Evolutionary conservation across 2,888 invertebrate genomes (phyloP).

Genomic region (Arenicola marina): DNA sequence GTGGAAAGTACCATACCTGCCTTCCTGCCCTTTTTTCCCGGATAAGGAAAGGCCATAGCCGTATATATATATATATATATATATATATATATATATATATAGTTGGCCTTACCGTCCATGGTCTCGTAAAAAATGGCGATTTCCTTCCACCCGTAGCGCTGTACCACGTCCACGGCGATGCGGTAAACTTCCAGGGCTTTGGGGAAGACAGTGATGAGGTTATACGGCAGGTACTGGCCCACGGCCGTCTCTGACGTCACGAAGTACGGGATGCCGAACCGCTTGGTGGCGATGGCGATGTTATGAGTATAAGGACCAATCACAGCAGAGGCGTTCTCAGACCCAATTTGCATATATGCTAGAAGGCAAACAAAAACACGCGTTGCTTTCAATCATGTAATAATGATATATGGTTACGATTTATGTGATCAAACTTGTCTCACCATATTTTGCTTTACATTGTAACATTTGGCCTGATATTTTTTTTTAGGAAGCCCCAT

Average conservation of each 20-base stretch:
- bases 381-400: too few species aligned
- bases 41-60: too few species aligned
- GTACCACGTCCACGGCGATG: conserved; percentile 19
- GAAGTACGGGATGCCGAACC: conserved; percentile 28
- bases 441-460: too few species aligned
- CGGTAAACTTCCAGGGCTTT: conserved; percentile 17
- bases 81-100: too few species aligned
- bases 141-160: conserved; percentile 14
- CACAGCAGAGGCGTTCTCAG: conserved; percentile 38
- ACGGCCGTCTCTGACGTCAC: background rate
- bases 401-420: too few species aligned
- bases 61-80: too few species aligned
- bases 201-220: conserved; percentile 28
- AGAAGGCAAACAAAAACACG: too few species aligned
- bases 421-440: too few species aligned
- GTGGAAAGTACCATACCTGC: too few species aligned
- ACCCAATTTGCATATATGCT: conserved; percentile 32
- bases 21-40: too few species aligned
- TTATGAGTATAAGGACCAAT: conserved; percentile 46
- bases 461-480: too few species aligned
- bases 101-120: conserved; percentile 23
- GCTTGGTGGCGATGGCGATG: conserved; percentile 41
- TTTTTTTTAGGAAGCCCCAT: too few species aligned
- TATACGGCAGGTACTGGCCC: conserved; percentile 18
- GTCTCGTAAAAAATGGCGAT: conserved; percentile 27